phyloP scores from a whole-genome alignment of 2,797 vertebrate genomes.

The Paratrypauchen microcephalus region DNA sequence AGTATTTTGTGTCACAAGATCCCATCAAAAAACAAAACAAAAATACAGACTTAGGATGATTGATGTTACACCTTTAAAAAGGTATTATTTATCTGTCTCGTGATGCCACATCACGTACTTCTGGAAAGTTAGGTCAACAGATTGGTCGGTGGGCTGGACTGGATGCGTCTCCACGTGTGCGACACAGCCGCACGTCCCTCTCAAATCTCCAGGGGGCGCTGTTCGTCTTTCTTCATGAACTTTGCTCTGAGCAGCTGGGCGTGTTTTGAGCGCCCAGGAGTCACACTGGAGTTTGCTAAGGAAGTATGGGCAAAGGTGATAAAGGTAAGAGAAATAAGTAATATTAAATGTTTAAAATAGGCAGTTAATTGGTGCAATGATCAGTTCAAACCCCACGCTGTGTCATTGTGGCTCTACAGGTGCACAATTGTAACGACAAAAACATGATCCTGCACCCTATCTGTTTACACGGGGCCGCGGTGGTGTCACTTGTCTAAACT shows the following conservation, averaged over 20 bases:
- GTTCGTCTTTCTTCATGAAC: slow-evolving; percentile 49
- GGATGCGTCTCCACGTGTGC: not conserved
- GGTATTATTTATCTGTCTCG: not conserved
- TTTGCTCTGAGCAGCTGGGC: slow-evolving; percentile 66
- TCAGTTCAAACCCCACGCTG: not conserved
- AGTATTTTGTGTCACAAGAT: not conserved
- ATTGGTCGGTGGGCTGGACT: not conserved
- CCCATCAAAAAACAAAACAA: not conserved
- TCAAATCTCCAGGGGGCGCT: slow-evolving; percentile 38
- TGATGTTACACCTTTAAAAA: not conserved
- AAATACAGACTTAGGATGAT: not conserved
- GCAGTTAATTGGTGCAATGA: not conserved
- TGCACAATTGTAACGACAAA: slow-evolving; percentile 8
- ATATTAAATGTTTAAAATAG: no score
- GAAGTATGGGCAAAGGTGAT: slow-evolving; percentile 45
- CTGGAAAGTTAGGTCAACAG: not conserved
- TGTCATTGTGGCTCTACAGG: slow-evolving; percentile 16
- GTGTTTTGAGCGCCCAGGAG: slow-evolving; percentile 27
- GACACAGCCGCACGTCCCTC: not conserved
- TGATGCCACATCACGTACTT: not conserved
- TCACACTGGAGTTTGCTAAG: not conserved
- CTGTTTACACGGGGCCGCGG: not conserved
- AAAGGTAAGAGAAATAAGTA: slow-evolving; percentile 44
- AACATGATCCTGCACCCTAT: slow-evolving; percentile 3
- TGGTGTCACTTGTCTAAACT: slow-evolving; percentile 7